Evolutionary conservation across 2,113 vertebrate genomes (phyloP), one percentile per base, ranked within the genome.

Genomic region (Haemorhous mexicanus): DNA sequence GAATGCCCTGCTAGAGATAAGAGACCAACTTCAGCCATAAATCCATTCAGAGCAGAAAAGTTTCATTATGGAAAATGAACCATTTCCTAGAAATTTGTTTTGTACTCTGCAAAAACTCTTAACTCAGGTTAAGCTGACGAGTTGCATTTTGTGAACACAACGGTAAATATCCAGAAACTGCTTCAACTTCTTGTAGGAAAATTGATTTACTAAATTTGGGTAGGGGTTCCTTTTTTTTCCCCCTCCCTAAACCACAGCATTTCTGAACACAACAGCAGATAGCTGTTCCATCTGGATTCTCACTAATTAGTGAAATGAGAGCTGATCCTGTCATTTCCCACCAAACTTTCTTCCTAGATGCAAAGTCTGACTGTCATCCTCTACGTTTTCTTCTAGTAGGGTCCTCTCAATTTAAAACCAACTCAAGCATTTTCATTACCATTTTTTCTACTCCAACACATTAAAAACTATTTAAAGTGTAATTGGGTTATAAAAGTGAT

Each of bases 1-100:
- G 43, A 44, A 26, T 0, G 0, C 23, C 11, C 20, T 59, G 7
- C 9, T 43, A 46, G 44, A 79, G 16, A 56, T 11, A 72, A n/a
- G 13, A 75, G 33, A 63, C n/a, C 4, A 72, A 49, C 2, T 68
- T 80, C n/a, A 52, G 62, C 30, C 18, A 67, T 59, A 75, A 67
- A 69, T 76, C 41, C 15, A 8, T 53, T 75, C 39, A 87, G n/a
- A 87, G 55, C 5, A 62, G 35, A 52, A 39, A 70, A 39, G 8
- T 37, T 91, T 73, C 16, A 22, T 64, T 76, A 61, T 3, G 47
- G 26, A 86, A 92, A 82, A 90, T 44, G 26, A 94, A 77, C 9
- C 2, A 21, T 30, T 80, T 66, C 8, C 18, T 64, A 49, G 37
- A 90, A 74, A 89, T 35, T 2, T 11, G 12, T 30, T 87, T 63